Conservation (phyloP, 2,888 invertebrate genomes). For the Temnothorax unifasciatus region DNA sequence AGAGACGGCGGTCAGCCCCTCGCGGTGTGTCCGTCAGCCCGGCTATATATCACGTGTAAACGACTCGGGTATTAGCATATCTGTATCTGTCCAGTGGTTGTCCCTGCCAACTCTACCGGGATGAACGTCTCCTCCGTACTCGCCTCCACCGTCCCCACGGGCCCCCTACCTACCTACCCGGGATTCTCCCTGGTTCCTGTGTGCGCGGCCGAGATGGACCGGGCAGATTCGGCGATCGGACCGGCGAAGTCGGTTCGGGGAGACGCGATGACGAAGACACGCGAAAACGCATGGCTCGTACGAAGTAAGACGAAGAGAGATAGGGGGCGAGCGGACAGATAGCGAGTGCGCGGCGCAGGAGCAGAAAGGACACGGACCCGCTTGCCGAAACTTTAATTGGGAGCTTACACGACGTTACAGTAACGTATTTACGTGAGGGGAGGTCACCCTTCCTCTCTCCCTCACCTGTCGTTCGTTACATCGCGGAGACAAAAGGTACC, state of each 20-base stretch:
- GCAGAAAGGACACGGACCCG: constrained; percentile 62
- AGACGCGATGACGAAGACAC: constrained; percentile 74
- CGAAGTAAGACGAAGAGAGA: constrained; percentile 28
- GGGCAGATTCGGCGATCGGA: constrained; percentile 70
- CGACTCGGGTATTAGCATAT: constrained; percentile 83
- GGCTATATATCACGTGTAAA: constrained; percentile 84
- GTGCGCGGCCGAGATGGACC: constrained; percentile 72
- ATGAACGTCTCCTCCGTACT: constrained; percentile 76
- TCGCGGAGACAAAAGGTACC: constrained; percentile 51
- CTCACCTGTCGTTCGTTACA: constrained; percentile 24
- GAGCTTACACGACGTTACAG: constrained; percentile 71
- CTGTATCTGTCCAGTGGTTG: constrained; percentile 81
- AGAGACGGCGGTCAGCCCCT: constrained; percentile 74
- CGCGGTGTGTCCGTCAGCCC: constrained; percentile 79
- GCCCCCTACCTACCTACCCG: constrained; percentile 37
- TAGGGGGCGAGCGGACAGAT: constrained; percentile 59
- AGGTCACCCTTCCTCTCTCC: constrained; percentile 35
- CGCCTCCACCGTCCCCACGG: constrained; percentile 59
- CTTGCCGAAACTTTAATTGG: constrained; percentile 76
- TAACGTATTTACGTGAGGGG: constrained; percentile 69
- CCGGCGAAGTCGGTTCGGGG: constrained; percentile 59
- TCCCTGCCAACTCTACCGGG: constrained; percentile 79
- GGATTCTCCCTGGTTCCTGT: constrained; percentile 49
- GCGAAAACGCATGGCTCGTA: constrained; percentile 67
- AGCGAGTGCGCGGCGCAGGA: constrained; percentile 49